These are phyloP conservation scores for Stegodyphus dumicola DNA, from an alignment of 1,140 invertebrate genomes.

Conservation along the genomic window DNA sequence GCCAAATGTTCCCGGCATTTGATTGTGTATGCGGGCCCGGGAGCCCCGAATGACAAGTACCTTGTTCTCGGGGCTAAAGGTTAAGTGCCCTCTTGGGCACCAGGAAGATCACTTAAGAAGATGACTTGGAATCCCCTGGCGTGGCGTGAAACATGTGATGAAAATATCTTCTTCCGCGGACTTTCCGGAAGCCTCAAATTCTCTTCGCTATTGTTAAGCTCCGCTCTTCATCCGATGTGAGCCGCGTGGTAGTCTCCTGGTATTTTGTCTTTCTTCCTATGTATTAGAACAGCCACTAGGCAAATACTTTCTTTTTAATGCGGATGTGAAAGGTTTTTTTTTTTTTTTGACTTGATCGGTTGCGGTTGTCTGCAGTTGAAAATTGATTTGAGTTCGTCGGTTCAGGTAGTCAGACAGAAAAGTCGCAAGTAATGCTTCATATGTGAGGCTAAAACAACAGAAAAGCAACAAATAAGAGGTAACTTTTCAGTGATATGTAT, in stretches of 20 bases:
- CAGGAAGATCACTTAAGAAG: conserved; percentile 48
- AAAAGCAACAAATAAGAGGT: too few species aligned
- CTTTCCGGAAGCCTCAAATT: background rate
- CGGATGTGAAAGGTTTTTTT: too few species aligned
- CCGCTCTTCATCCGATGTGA: background rate
- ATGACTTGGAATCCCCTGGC: conserved; percentile 43
- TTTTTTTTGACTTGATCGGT: too few species aligned
- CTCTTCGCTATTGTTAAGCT: background rate
- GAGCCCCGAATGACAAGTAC: conserved; percentile 43
- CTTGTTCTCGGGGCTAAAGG: conserved; percentile 38
- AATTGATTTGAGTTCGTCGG: too few species aligned
- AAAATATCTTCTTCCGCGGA: conserved; percentile 30
- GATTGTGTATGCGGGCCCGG: conserved; percentile 36
- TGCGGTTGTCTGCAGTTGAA: too few species aligned
- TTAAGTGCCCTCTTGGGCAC: conserved; percentile 47
- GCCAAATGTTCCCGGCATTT: conserved; percentile 32
- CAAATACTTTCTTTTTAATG: too few species aligned
- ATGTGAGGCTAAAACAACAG: too few species aligned
- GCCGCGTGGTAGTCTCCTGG: background rate
- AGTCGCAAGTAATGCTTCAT: too few species aligned
- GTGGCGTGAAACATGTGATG: conserved; percentile 38
- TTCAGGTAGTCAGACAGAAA: too few species aligned
- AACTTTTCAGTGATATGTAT: too few species aligned
- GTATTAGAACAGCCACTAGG: too few species aligned
- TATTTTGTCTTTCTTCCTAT: too few species aligned